Evolutionary conservation across 2,797 vertebrate genomes (phyloP).

Genomic region (Amblyopsis hoosieri): DNA sequence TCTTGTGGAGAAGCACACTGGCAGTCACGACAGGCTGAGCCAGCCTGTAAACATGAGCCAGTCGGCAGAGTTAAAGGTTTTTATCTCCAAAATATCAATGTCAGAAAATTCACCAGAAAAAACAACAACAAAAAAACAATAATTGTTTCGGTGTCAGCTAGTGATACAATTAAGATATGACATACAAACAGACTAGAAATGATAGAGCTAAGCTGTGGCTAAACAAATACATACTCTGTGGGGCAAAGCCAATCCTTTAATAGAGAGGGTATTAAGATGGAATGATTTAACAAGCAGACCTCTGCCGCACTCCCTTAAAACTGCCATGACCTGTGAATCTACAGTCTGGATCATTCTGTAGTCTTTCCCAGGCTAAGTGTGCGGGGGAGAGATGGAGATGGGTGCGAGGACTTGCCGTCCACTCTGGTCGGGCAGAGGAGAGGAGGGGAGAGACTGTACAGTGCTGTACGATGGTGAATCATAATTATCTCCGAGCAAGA

Average conservation of each 20-base stretch:
- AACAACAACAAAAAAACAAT: constrained; percentile 38
- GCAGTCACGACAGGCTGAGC: constrained; percentile 54
- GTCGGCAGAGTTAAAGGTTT: constrained; percentile 63
- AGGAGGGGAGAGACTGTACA: constrained; percentile 23
- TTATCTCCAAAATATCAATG: constrained; percentile 48
- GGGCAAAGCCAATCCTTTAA: constrained; percentile 25
- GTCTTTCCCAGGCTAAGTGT: constrained; percentile 4
- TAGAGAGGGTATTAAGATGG: constrained; percentile 21
- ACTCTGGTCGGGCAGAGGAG: constrained; percentile 42
- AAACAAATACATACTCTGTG: constrained; percentile 22
- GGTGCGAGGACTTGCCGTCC: constrained; percentile 42
- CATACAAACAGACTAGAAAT: constrained; percentile 43
- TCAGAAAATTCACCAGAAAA: constrained; percentile 53
- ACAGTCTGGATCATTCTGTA: constrained; percentile 1
- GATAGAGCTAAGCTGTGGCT: constrained; percentile 27
- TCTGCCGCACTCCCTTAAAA: constrained; percentile 13
- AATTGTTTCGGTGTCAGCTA: constrained; percentile 45
- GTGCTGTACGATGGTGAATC: constrained; percentile 56
- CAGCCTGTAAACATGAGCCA: constrained; percentile 54
- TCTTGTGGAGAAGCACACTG: constrained; percentile 33
- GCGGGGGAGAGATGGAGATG: not conserved
- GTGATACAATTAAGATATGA: constrained; percentile 53
- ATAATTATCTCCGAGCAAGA: constrained; percentile 62
- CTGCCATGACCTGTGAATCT: constrained; percentile 19
- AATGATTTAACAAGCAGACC: constrained; percentile 23